These are phyloP conservation scores for Pollenia amentaria DNA, from an alignment of 2,888 invertebrate genomes.

Conservation along the genomic window DNA sequence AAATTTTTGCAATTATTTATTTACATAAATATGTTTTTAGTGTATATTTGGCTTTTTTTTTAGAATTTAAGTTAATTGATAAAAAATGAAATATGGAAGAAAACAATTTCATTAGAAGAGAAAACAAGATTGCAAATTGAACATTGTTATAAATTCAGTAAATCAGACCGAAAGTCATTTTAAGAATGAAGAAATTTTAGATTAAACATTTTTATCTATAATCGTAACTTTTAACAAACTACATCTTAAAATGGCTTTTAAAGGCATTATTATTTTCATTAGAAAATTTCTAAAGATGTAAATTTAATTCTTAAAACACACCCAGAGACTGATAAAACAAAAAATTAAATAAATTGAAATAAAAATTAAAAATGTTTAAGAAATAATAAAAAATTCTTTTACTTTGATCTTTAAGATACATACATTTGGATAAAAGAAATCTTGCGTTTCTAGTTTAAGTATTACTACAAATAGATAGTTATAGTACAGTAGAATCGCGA, in stretches of 20 bases:
- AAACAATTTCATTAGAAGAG: not conserved
- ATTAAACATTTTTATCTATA: no score
- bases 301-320: slow-evolving; percentile 54
- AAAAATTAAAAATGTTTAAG: slow-evolving; percentile 54
- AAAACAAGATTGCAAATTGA: not conserved
- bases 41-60: not conserved
- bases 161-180: slow-evolving; percentile 1
- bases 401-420: no score
- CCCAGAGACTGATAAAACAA: slow-evolving; percentile 72
- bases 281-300: slow-evolving; percentile 32
- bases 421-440: no score
- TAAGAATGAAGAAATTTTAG: not conserved
- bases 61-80: slow-evolving; percentile 44
- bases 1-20: slow-evolving; percentile 16
- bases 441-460: no score
- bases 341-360: slow-evolving; percentile 53
- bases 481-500: no score
- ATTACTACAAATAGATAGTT: no score
- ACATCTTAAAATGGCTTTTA: not conserved
- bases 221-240: not conserved
- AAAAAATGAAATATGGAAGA: not conserved
- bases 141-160: not conserved
- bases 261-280: not conserved
- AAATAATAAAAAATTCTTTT: not conserved
- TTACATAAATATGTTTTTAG: not conserved